A percentile compares a stretch with the other conserved stretches of the same genome.
Evolutionary conservation across 2,797 vertebrate genomes (phyloP).

Genomic region (Gymnoscopelus braueri): DNA sequence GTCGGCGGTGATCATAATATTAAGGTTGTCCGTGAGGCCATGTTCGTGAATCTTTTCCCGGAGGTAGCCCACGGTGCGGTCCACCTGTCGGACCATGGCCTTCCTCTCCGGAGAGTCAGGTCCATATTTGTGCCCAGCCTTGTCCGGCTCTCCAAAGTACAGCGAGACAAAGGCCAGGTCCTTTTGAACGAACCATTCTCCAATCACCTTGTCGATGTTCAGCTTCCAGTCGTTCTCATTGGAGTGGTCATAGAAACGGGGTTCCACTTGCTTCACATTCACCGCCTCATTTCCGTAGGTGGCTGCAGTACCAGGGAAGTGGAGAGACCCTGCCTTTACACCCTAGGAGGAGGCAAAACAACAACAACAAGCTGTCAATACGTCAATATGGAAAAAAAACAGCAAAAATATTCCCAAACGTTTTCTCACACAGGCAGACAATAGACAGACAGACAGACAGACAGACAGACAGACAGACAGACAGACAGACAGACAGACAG

Average conservation of each 20-base stretch:
- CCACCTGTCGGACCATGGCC: slow-evolving; percentile 79
- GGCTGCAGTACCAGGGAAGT: slow-evolving; percentile 83
- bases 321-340: slow-evolving; percentile 84
- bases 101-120: slow-evolving; percentile 79
- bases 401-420: too few relatives aligned
- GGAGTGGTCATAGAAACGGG: slow-evolving; percentile 62
- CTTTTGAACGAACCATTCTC: slow-evolving; percentile 70
- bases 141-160: slow-evolving; percentile 86
- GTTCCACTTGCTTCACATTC: slow-evolving; percentile 75
- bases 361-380: not conserved
- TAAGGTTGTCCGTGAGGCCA: slow-evolving; percentile 66
- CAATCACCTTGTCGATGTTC: slow-evolving; percentile 78
- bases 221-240: slow-evolving; percentile 81
- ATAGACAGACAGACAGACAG: too few relatives aligned
- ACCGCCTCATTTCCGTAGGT: slow-evolving; percentile 76
- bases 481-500: too few relatives aligned
- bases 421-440: not conserved
- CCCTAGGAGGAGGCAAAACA: slow-evolving; percentile 70
- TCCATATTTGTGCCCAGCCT: slow-evolving; percentile 79
- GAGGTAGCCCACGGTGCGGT: slow-evolving; percentile 83
- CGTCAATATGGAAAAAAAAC: too few relatives aligned
- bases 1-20: slow-evolving; percentile 85
- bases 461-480: not conserved
- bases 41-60: slow-evolving; percentile 9
- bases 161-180: slow-evolving; percentile 83